phyloP scores from a whole-genome alignment of 2,113 vertebrate species.

The Dolichotis patagonum region DNA sequence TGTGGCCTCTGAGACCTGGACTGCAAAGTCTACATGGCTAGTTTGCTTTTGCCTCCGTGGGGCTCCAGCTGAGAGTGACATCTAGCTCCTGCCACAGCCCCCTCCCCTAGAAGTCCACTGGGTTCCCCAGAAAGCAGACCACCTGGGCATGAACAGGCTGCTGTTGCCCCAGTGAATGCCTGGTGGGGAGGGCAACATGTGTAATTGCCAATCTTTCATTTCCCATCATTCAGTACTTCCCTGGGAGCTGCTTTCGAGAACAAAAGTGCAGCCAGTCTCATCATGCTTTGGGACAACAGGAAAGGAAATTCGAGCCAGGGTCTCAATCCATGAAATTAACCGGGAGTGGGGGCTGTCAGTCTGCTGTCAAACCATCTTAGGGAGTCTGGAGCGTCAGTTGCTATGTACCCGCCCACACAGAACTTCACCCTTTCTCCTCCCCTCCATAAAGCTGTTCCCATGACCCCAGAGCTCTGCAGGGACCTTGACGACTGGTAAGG shows the following conservation, averaged over 20 bases:
- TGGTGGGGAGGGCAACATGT: neutral
- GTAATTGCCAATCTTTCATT: neutral
- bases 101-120: accelerated
- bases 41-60: neutral
- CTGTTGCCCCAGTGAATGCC: neutral
- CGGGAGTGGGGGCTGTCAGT: neutral
- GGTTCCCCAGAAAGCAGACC: neutral
- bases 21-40: neutral
- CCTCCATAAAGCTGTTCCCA: neutral
- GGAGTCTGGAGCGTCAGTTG: neutral
- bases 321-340: neutral
- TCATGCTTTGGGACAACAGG: accelerated
- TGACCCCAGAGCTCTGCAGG: neutral
- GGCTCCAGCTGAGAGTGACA: neutral
- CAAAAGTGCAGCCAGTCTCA: conserved; percentile 45
- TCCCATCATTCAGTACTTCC: neutral
- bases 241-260: neutral
- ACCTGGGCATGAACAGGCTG: neutral
- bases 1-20: neutral
- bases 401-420: neutral
- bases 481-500: neutral
- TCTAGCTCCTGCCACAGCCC: neutral
- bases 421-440: neutral
- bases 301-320: neutral
- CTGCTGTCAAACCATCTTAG: neutral